Conservation (phyloP, 2,888 invertebrate species). For the Nemurella pictetii region DNA sequence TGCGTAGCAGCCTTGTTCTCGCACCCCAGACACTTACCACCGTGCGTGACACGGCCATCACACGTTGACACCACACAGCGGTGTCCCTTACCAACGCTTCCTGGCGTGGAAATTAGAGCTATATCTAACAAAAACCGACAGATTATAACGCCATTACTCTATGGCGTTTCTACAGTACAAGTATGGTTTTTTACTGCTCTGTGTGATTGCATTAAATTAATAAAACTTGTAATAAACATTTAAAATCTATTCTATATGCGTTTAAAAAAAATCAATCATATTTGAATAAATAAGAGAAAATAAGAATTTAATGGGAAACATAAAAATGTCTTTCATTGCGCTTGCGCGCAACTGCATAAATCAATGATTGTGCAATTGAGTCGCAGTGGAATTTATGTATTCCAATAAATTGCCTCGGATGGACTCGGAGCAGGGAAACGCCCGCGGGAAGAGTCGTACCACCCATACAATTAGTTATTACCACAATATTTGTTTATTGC, state of each 20-base stretch:
- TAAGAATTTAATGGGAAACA: background rate
- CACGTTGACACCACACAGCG: background rate
- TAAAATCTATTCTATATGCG: too few relatives aligned
- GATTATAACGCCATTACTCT: too few relatives aligned
- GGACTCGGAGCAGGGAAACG: background rate
- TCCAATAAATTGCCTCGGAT: background rate
- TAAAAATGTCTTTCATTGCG: background rate
- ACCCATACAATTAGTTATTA: background rate
- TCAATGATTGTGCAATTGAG: background rate
- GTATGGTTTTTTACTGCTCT: too few relatives aligned
- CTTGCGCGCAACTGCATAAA: background rate
- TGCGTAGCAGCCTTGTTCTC: too few relatives aligned
- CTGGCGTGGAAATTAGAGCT: too few relatives aligned
- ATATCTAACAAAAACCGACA: too few relatives aligned
- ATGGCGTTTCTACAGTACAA: too few relatives aligned
- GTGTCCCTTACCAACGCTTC: too few relatives aligned
- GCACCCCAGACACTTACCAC: background rate
- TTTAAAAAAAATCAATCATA: too few relatives aligned
- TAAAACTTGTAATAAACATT: too few relatives aligned
- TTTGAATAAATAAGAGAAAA: background rate
- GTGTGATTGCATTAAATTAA: too few relatives aligned
- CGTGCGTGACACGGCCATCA: background rate
- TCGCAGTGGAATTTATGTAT: background rate
- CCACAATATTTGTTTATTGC: conserved; percentile 1
- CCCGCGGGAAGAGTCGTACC: background rate